These are phyloP conservation scores for Chionomys nivalis DNA, from an alignment of 2,113 vertebrate genomes.

Conservation along the genomic window DNA sequence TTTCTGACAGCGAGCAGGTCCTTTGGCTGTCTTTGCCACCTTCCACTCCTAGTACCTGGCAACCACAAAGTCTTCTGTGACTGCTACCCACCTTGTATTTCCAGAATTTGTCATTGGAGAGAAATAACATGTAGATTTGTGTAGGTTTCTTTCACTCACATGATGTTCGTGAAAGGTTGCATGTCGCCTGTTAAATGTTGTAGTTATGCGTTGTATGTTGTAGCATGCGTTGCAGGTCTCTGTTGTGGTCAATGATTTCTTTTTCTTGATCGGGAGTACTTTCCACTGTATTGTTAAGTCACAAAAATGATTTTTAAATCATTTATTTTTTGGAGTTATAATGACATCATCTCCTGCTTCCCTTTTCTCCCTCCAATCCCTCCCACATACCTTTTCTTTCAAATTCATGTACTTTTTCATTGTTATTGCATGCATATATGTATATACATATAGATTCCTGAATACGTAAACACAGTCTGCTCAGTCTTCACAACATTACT, in stretches of 20 bases:
- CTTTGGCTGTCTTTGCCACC: not conserved
- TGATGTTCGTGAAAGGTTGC: not conserved
- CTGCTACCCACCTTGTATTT: not conserved
- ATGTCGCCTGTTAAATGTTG: no score
- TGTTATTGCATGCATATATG: not conserved
- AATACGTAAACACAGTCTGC: not conserved
- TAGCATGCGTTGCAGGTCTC: not conserved
- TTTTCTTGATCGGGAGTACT: conserved; percentile 3
- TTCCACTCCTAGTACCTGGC: not conserved
- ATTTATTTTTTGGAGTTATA: not conserved
- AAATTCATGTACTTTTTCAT: not conserved
- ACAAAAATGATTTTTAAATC: not conserved
- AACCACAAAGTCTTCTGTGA: not conserved
- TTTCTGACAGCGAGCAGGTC: not conserved
- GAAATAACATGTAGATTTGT: not conserved
- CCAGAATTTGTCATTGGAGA: not conserved
- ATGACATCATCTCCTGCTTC: not conserved
- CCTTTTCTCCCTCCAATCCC: not conserved
- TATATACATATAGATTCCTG: not conserved
- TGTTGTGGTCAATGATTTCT: not conserved
- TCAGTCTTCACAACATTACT: not conserved
- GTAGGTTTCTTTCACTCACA: not conserved
- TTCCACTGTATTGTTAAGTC: not conserved
- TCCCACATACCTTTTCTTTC: not conserved
- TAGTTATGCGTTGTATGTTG: no score